Evolutionary conservation across 2,888 invertebrate genomes (phyloP).

Genomic region (Drosophila longiperda): DNA sequence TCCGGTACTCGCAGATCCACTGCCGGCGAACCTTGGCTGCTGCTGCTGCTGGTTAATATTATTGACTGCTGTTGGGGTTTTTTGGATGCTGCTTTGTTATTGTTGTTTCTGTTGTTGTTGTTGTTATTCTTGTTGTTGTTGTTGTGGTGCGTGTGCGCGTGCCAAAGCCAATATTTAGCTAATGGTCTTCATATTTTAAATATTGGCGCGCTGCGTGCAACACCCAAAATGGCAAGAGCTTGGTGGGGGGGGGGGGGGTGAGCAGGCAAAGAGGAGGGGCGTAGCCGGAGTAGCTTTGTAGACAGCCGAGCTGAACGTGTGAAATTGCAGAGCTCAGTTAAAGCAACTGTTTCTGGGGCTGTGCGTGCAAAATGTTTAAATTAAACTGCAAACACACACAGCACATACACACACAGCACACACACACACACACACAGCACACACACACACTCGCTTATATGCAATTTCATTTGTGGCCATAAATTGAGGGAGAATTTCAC

Average conservation of each 20-base stretch:
- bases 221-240: background rate
- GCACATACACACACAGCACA: conserved; percentile 1
- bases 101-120: conserved; percentile 20
- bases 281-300: conserved; percentile 12
- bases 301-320: conserved; percentile 33
- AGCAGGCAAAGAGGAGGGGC: background rate
- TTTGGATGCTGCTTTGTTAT: background rate
- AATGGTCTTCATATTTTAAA: conserved; percentile 81
- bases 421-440: conserved; percentile 14
- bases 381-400: conserved; percentile 57
- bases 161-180: conserved; percentile 81
- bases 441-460: conserved; percentile 37
- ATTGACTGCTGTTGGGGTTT: conserved; percentile 65
- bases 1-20: conserved; percentile 31
- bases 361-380: conserved; percentile 69
- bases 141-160: conserved; percentile 68
- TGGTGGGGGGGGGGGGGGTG: rapidly evolving
- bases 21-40: conserved; percentile 25
- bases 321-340: conserved; percentile 41
- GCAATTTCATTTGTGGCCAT: conserved; percentile 76
- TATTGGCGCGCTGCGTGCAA: conserved; percentile 63
- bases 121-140: conserved; percentile 13
- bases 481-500: conserved; percentile 54
- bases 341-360: conserved; percentile 41
- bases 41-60: conserved; percentile 72